phyloP scores from a whole-genome alignment of 2,888 invertebrate species.

The Alsophila aescularia region DNA sequence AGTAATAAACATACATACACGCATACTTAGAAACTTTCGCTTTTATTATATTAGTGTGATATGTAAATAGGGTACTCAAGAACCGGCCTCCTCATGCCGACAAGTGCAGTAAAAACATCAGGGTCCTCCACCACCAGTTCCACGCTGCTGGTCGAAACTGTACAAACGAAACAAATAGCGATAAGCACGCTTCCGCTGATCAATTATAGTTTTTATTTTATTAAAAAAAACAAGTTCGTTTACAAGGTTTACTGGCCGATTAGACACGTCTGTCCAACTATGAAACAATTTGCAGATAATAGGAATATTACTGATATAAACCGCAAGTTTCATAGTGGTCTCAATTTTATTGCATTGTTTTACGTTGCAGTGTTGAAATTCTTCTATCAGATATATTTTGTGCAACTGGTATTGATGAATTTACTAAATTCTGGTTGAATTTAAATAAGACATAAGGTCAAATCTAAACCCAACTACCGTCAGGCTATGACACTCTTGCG shows the following conservation, averaged over 20 bases:
- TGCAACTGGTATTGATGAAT: no score
- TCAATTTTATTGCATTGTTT: conserved; percentile 19
- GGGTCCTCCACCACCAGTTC: conserved; percentile 42
- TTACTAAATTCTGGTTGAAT: no score
- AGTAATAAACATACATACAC: no score
- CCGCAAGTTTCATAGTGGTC: conserved; percentile 15
- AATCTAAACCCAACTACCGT: no score
- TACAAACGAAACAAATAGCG: conserved; percentile 59
- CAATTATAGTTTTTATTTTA: conserved; percentile 73
- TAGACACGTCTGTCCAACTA: conserved; percentile 59
- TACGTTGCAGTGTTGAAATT: conserved; percentile 8
- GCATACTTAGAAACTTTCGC: no score
- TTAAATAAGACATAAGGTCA: no score
- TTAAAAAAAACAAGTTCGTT: conserved; percentile 53
- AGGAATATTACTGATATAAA: conserved; percentile 38
- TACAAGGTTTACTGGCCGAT: conserved; percentile 72
- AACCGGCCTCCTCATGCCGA: conserved; percentile 16
- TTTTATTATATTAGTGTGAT: no score
- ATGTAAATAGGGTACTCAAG: conserved; percentile 25
- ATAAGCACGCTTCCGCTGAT: conserved; percentile 69
- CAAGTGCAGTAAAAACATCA: conserved; percentile 38
- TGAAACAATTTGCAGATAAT: conserved; percentile 55
- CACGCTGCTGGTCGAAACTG: conserved; percentile 40
- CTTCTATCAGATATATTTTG: neutral
- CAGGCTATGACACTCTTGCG: no score